A percentile compares a stretch with the other conserved stretches of the same genome.
These are phyloP conservation scores for Aleiodes leptofemur DNA, from an alignment of 2,888 invertebrate genomes.

Conservation along the genomic window DNA sequence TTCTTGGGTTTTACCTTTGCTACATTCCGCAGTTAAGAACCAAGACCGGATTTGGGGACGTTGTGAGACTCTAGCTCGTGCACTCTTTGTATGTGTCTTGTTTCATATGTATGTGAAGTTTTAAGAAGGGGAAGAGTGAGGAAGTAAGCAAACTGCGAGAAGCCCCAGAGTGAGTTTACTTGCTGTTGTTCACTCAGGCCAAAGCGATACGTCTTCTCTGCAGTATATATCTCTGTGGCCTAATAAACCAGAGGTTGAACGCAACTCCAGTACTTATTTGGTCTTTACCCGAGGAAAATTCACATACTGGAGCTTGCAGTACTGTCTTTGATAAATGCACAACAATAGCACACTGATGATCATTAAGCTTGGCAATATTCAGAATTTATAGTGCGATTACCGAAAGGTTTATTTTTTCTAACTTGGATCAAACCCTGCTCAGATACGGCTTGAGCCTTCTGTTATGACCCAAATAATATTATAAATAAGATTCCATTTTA, in stretches of 20 bases:
- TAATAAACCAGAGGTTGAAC: conserved; percentile 28
- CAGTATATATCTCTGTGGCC: conserved; percentile 9
- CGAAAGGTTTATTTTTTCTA: no score
- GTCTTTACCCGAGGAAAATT: background rate
- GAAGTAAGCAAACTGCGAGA: conserved; percentile 27
- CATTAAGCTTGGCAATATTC: no score
- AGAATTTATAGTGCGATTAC: no score
- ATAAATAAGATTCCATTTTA: no score
- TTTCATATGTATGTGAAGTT: conserved; percentile 19
- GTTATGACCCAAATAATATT: no score
- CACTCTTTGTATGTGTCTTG: conserved; percentile 18
- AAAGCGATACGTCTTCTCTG: conserved; percentile 28
- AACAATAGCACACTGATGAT: background rate
- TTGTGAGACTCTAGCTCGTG: background rate
- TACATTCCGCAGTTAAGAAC: conserved; percentile 15
- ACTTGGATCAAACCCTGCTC: no score
- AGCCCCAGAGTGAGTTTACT: conserved; percentile 31
- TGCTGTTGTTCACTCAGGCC: conserved; percentile 28
- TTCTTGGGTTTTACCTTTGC: conserved; percentile 10
- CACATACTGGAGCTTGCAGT: background rate
- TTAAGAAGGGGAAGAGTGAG: conserved; percentile 4
- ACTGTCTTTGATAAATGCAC: background rate
- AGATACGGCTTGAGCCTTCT: no score
- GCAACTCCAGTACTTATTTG: conserved; percentile 19
- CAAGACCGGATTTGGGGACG: conserved; percentile 13